Conservation (phyloP, 2,113 vertebrate species). For the Zeus faber region DNA sequence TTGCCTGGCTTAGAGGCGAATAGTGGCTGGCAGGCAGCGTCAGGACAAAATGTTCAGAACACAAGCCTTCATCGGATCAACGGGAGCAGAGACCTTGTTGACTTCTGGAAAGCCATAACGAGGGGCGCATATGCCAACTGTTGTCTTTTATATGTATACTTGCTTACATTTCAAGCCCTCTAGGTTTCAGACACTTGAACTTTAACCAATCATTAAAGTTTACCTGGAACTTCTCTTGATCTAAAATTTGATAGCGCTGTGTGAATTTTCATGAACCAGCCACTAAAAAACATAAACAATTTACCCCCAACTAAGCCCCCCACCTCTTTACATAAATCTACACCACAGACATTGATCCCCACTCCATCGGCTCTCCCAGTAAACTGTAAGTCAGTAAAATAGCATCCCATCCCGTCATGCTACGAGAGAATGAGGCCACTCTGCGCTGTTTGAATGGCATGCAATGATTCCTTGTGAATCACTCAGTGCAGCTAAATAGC, state of each 20-base stretch:
- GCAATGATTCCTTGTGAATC: conserved; percentile 10
- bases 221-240: too few relatives aligned
- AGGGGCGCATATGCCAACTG: too few relatives aligned
- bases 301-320: background rate
- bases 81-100: too few relatives aligned
- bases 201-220: too few relatives aligned
- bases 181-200: too few relatives aligned
- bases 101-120: too few relatives aligned
- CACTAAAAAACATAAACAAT: conserved; percentile 5
- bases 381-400: conserved; percentile 37
- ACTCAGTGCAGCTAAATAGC: background rate
- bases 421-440: conserved; percentile 36
- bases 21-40: conserved; percentile 33
- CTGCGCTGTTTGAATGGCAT: conserved; percentile 13
- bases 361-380: too few relatives aligned
- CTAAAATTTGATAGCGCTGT: too few relatives aligned
- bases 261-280: too few relatives aligned
- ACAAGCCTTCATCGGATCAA: conserved; percentile 39
- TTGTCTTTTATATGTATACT: too few relatives aligned
- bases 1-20: conserved; percentile 30
- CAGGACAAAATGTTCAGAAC: conserved; percentile 64
- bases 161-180: too few relatives aligned
- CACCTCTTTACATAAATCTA: background rate
- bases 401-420: conserved; percentile 48
- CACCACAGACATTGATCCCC: conserved; percentile 39